Evolutionary conservation across 2,797 vertebrate genomes (phyloP).

Genomic region (Menidia menidia): DNA sequence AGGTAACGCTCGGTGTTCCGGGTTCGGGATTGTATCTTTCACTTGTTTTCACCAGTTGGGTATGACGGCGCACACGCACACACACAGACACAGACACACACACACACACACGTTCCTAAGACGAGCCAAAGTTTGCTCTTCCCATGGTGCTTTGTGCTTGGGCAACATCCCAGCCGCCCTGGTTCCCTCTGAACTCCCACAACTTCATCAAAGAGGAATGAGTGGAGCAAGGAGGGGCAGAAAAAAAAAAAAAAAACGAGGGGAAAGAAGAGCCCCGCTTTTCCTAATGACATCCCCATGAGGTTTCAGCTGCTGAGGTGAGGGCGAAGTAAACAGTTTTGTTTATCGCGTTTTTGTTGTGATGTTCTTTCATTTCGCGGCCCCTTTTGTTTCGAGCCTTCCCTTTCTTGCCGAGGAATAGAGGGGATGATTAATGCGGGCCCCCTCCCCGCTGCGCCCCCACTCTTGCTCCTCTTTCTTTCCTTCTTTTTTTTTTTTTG

Average conservation of each 20-base stretch:
- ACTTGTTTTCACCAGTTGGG: slow-evolving; percentile 50
- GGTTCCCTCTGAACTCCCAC: slow-evolving; percentile 72
- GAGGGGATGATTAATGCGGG: slow-evolving; percentile 75
- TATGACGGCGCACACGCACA: slow-evolving; percentile 27
- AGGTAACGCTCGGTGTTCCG: slow-evolving; percentile 30
- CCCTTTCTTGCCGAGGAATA: slow-evolving; percentile 48
- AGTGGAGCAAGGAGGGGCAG: slow-evolving; percentile 62
- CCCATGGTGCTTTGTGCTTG: slow-evolving; percentile 76
- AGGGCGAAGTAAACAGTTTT: slow-evolving; percentile 79
- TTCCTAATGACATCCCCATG: slow-evolving; percentile 69
- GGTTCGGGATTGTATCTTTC: slow-evolving; percentile 26
- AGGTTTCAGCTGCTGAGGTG: slow-evolving; percentile 71
- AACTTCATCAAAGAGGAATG: slow-evolving; percentile 82
- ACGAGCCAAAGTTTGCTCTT: slow-evolving; percentile 76
- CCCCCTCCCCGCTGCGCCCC: slow-evolving; percentile 49
- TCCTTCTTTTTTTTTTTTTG: slow-evolving; percentile 24
- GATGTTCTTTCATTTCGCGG: slow-evolving; percentile 65
- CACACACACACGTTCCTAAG: slow-evolving; percentile 32
- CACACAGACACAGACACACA: not conserved
- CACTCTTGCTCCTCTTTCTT: slow-evolving; percentile 18
- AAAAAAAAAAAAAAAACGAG: slow-evolving; percentile 27
- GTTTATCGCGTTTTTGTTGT: slow-evolving; percentile 70
- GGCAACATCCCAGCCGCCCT: slow-evolving; percentile 63
- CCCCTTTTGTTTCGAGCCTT: slow-evolving; percentile 67
- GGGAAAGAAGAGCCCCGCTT: slow-evolving; percentile 52